Conservation (phyloP, 2,888 invertebrate genomes). For the Machimus rusticus region DNA sequence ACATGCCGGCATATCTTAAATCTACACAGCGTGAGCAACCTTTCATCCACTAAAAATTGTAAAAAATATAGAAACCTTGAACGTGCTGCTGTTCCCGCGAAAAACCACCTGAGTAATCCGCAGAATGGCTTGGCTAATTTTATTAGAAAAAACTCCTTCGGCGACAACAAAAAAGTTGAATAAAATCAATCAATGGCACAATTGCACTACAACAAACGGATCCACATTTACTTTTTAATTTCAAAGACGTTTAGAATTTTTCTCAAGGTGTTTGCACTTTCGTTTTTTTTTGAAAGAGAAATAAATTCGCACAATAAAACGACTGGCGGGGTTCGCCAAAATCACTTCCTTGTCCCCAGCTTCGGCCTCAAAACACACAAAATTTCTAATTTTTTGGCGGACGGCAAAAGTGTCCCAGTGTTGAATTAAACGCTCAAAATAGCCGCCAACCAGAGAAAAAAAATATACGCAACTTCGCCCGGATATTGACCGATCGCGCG, state of each 20-base stretch:
- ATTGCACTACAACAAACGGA: not conserved
- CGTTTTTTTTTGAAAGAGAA: not conserved
- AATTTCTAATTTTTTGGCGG: not conserved
- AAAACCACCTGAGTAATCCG: slow-evolving; percentile 1
- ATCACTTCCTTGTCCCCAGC: not conserved
- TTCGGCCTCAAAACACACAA: not conserved
- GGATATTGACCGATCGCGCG: not conserved
- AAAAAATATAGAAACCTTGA: slow-evolving; percentile 22
- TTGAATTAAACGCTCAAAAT: not conserved
- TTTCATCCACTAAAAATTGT: not conserved
- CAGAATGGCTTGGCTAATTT: not conserved
- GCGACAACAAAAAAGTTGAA: not conserved
- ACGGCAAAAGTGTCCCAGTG: not conserved
- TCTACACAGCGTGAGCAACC: not conserved
- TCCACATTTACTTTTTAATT: not conserved
- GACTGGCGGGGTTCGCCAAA: not conserved
- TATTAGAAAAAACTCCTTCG: not conserved
- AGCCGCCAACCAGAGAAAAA: not conserved
- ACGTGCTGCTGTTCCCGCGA: slow-evolving; percentile 6
- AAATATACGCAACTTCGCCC: not conserved
- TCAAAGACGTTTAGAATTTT: not conserved
- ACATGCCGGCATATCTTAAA: not conserved
- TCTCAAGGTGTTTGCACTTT: not conserved
- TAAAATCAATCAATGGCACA: not conserved
- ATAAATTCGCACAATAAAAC: not conserved